Percentiles rank a stretch among this genome's conserved stretches.
phyloP scores from a whole-genome alignment of 1,140 invertebrate species.

The Camponotus pennsylvanicus region DNA sequence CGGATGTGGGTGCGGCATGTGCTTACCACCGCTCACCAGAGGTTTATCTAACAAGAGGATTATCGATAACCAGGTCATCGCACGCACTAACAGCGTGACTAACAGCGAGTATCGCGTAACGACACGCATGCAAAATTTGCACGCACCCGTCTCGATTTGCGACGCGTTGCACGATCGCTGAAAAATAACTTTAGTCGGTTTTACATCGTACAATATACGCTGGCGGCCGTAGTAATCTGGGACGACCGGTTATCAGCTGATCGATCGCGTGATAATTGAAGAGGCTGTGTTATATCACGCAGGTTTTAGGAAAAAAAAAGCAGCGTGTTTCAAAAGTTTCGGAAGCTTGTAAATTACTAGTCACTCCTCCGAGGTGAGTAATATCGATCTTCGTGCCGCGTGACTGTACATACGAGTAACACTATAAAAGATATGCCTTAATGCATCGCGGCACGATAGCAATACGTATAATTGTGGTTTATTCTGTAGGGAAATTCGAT shows the following conservation, averaged over 20 bases:
- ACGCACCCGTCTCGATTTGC: not conserved
- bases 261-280: constrained; percentile 20
- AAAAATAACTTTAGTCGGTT: not conserved
- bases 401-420: not conserved
- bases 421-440: not conserved
- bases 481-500: not conserved
- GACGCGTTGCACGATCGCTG: not conserved
- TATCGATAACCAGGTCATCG: constrained; percentile 47
- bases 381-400: not conserved
- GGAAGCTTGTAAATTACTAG: not conserved
- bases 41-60: constrained; percentile 37
- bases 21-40: not conserved
- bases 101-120: not conserved
- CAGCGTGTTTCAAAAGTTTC: not conserved
- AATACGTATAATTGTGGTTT: constrained; percentile 6
- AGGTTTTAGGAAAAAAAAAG: no score
- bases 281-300: not conserved
- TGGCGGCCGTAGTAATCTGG: not conserved
- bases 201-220: not conserved
- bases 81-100: not conserved
- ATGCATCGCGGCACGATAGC: not conserved
- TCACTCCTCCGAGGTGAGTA: not conserved
- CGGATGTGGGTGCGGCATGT: constrained; percentile 32
- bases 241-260: not conserved
- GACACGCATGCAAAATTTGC: constrained; percentile 24